Conservation (phyloP, 92 coral and sea anemone genomes). For the Bergia sp. region DNA sequence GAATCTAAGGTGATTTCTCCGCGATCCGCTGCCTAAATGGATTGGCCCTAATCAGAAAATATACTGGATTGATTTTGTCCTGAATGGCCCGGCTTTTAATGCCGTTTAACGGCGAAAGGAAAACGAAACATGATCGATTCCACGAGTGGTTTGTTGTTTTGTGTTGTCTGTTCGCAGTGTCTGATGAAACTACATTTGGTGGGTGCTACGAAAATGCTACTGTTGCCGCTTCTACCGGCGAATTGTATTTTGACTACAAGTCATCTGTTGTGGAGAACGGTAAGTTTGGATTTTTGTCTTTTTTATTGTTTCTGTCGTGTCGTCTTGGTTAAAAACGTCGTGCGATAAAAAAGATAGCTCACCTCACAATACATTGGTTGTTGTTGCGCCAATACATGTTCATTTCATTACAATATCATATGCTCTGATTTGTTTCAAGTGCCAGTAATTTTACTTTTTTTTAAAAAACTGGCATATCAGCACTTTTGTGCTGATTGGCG, state of each 20-base stretch:
- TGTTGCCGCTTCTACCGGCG: constrained; percentile 50
- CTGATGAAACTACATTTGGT: constrained; percentile 59
- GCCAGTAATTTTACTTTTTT: neutral
- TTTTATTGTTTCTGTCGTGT: neutral
- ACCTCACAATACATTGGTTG: too few relatives aligned
- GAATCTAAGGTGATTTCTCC: neutral
- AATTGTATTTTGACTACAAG: constrained; percentile 80
- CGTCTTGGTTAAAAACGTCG: neutral
- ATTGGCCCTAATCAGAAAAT: constrained; percentile 27
- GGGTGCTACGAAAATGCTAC: constrained; percentile 73
- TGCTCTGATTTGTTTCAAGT: neutral
- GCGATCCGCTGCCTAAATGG: constrained; percentile 16
- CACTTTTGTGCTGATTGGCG: neutral
- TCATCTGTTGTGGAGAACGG: constrained; percentile 95
- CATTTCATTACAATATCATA: neutral
- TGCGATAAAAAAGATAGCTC: neutral
- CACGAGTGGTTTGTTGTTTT: constrained; percentile 36
- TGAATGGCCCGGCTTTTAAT: constrained; percentile 44
- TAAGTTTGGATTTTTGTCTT: constrained; percentile 44
- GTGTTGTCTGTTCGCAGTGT: constrained; percentile 58
- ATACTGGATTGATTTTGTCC: constrained; percentile 45
- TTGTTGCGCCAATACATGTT: neutral
- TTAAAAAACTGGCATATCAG: neutral
- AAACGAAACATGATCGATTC: constrained; percentile 12
- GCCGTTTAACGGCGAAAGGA: constrained; percentile 38